These are phyloP conservation scores for Phocides pigmalion DNA, from an alignment of 1,140 invertebrate species.

Conservation along the genomic window DNA sequence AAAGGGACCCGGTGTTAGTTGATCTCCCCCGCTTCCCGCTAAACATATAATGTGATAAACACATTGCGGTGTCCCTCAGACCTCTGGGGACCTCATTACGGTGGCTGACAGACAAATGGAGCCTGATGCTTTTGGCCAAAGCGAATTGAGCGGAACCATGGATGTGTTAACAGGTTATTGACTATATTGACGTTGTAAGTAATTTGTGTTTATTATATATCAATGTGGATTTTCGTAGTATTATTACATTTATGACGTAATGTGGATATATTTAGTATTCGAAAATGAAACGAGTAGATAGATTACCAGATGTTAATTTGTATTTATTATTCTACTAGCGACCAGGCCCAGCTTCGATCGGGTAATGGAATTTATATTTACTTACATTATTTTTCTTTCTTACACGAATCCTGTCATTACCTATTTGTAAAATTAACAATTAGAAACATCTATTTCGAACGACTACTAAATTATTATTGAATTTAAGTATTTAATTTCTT, in stretches of 20 bases:
- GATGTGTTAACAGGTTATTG: conserved; percentile 21
- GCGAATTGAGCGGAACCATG: conserved; percentile 7
- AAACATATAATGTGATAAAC: conserved; percentile 11
- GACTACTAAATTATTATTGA: too few relatives aligned
- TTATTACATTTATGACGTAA: not conserved
- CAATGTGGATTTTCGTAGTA: not conserved
- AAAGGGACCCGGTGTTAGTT: not conserved
- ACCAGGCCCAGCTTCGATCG: too few relatives aligned
- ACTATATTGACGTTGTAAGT: conserved; percentile 1
- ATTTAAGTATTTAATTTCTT: too few relatives aligned
- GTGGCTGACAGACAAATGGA: conserved; percentile 9
- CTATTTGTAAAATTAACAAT: too few relatives aligned
- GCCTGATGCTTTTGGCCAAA: conserved; percentile 16
- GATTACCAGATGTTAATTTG: too few relatives aligned
- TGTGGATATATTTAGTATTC: too few relatives aligned
- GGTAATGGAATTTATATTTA: too few relatives aligned
- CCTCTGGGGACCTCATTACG: conserved; percentile 5
- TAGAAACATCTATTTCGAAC: too few relatives aligned
- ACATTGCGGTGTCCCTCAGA: not conserved
- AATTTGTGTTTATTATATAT: not conserved
- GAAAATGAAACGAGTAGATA: too few relatives aligned
- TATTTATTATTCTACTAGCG: too few relatives aligned
- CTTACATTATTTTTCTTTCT: too few relatives aligned
- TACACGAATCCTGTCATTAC: too few relatives aligned
- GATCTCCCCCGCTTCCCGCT: not conserved